Conservation (phyloP, 92 coral and sea anemone species). For the Actinernus sp. region DNA sequence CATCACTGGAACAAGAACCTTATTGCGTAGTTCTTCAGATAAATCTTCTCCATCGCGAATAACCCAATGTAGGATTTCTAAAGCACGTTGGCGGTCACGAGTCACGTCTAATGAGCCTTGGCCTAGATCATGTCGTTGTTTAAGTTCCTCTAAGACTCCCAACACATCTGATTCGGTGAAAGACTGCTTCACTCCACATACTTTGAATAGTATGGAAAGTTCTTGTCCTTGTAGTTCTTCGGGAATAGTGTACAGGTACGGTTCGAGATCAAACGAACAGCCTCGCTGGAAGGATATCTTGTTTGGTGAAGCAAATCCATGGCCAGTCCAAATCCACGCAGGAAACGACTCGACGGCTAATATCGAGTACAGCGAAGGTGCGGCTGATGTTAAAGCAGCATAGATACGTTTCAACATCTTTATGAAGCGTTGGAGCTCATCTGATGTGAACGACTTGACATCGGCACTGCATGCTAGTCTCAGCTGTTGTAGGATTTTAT, state of each 20-base stretch:
- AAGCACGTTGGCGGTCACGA: constrained; percentile 75
- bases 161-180: constrained; percentile 75
- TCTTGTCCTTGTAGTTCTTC: constrained; percentile 63
- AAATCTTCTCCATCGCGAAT: constrained; percentile 72
- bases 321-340: constrained; percentile 94
- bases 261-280: constrained; percentile 80
- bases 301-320: constrained; percentile 76
- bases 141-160: constrained; percentile 61
- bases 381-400: constrained; percentile 26
- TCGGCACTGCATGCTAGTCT: constrained; percentile 23
- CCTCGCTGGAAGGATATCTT: constrained; percentile 70
- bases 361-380: background rate
- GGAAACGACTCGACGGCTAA: constrained; percentile 12
- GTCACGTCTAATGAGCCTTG: constrained; percentile 36
- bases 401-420: constrained; percentile 65
- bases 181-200: constrained; percentile 71
- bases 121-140: constrained; percentile 38
- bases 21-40: constrained; percentile 64
- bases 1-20: constrained; percentile 85
- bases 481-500: constrained; percentile 53
- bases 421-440: constrained; percentile 72
- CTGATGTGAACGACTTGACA: constrained; percentile 35
- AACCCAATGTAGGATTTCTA: constrained; percentile 76
- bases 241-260: constrained; percentile 66
- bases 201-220: constrained; percentile 52